Base-by-base conservation (phyloP, 2,888 invertebrate genomes). In the Andrena bucephala region DNA sequence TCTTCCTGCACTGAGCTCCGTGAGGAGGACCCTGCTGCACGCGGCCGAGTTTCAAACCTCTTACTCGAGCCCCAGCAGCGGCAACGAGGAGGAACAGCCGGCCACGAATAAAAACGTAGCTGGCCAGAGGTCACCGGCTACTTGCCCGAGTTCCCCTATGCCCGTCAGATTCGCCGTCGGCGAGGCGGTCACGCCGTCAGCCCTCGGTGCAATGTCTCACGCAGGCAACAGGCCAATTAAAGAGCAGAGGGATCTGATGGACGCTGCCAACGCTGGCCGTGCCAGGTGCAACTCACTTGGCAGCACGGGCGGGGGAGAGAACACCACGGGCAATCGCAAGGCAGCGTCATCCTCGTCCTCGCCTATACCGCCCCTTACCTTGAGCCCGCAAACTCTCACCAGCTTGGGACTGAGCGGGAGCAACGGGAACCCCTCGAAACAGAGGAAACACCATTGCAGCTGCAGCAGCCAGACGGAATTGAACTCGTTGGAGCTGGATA, bases 391-490 rank as follows among this genome's bases (percentile, higher is more conserved):
- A 92, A 95, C 96, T 2, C 95, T 96, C 89, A 94, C 96, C 87
- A 96, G 96, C 91, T 94, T 96, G 66, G 96, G 96, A 16, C 94
- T 96, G 85, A 95, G 95, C 83, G 94, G 95, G 77, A 95, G 95
- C n/a, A 95, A 95, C 85, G 83, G 83, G 2, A 73, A 50, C n/a
- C 31, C 85, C 0, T 94, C 87, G 78, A 88, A 77, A 31, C 89
- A 86, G 93, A 95, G 88, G 87, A 54, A 80, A 3, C 77, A 79
- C 73, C 96, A 96, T 89, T 96, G 96, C 90, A 96, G 96, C 86
- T 97, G 96, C 90, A 96, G 96, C 86, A 97, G 97, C 92, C 97
- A 97, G 93, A 96, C 96, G 13, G 97, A 97, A 87, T 94, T 96
- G 65, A 95, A 96, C n/a, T 96, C 96, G 0, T 93, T 96, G 76